Evolutionary conservation across 1,140 invertebrate species (phyloP).

Genomic region (Daktulosphaira vitifoliae): DNA sequence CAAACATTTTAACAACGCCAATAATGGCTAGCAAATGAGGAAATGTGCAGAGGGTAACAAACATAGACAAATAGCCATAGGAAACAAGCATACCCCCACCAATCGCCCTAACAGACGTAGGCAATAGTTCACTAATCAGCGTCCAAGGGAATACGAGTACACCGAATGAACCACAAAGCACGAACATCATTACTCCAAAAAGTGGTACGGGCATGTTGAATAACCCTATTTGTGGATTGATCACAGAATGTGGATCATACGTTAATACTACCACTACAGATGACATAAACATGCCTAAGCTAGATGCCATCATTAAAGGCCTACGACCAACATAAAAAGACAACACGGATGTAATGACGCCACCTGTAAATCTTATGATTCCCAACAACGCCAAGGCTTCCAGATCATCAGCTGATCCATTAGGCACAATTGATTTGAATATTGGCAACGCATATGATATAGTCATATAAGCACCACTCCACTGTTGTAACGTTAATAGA

Average conservation of each 20-base stretch:
- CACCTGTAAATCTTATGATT: conserved; percentile 47
- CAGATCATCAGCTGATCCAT: conserved; percentile 43
- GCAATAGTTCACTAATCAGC: conserved; percentile 47
- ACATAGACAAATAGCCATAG: conserved; percentile 55
- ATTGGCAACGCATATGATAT: conserved; percentile 60
- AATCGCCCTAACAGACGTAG: conserved; percentile 45
- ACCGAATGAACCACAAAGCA: conserved; percentile 50
- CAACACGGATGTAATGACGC: conserved; percentile 45
- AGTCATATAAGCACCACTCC: conserved; percentile 53
- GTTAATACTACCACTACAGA: background rate
- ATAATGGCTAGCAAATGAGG: conserved; percentile 47
- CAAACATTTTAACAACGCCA: conserved; percentile 51
- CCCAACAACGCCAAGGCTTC: conserved; percentile 48
- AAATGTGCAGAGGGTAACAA: conserved; percentile 56
- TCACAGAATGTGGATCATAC: too few relatives aligned
- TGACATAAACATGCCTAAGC: conserved; percentile 47
- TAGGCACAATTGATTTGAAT: conserved; percentile 47
- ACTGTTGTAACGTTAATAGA: conserved; percentile 51
- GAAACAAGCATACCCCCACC: conserved; percentile 51
- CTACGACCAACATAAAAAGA: conserved; percentile 50
- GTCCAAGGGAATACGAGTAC: conserved; percentile 57
- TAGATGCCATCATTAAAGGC: conserved; percentile 47
- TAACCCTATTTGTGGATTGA: too few relatives aligned
- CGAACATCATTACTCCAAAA: conserved; percentile 46
- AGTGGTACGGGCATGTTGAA: conserved; percentile 40